phyloP scores from a whole-genome alignment of 1,140 invertebrate species.

The Brachionus paranguensis region DNA sequence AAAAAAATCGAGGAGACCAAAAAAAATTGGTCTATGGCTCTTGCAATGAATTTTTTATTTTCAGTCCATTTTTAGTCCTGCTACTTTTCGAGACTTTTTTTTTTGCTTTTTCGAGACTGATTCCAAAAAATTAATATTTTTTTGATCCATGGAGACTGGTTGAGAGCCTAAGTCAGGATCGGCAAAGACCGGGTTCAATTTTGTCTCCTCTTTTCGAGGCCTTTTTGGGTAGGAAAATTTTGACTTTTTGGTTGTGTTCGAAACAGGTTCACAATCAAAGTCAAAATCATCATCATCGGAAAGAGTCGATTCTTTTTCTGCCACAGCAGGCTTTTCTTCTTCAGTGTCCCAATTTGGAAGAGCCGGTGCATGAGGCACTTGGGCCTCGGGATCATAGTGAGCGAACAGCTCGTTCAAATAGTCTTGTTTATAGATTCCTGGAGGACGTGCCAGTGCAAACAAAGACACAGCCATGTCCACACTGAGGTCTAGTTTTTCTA shows the following conservation, averaged over 20 bases:
- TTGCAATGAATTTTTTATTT: no score
- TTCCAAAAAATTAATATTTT: no score
- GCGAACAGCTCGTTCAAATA: constrained; percentile 61
- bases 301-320: not conserved
- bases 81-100: no score
- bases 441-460: constrained; percentile 60
- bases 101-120: no score
- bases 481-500: constrained; percentile 63
- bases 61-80: no score
- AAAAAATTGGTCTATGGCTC: no score
- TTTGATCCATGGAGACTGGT: no score
- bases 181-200: constrained; percentile 31
- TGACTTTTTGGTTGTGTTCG: not conserved
- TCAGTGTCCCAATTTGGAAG: not conserved
- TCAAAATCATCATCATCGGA: constrained; percentile 12
- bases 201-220: not conserved
- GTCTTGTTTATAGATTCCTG: constrained; percentile 67
- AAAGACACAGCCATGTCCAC: constrained; percentile 70
- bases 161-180: constrained; percentile 56
- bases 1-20: no score
- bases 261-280: not conserved
- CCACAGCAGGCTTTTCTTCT: not conserved
- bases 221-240: not conserved
- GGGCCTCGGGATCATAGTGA: constrained; percentile 63
- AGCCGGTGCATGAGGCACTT: not conserved